A percentile compares a stretch with the other conserved stretches of the same genome.
phyloP scores from a whole-genome alignment of 2,797 vertebrate genomes.

The Meriones psammophilus region DNA sequence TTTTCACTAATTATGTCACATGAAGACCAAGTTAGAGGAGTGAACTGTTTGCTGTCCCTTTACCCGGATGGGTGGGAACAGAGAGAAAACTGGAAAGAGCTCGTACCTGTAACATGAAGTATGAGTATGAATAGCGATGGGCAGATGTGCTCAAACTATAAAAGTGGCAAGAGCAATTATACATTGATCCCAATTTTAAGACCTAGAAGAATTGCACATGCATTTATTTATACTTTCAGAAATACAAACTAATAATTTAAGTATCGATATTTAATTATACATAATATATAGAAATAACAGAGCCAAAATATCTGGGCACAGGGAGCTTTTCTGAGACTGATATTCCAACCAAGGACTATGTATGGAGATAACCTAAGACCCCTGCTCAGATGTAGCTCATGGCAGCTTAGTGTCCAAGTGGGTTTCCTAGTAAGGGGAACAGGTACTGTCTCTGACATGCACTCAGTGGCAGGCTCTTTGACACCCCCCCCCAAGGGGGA shows the following conservation, averaged over 20 bases:
- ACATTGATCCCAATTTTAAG: conserved; percentile 52
- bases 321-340: too few relatives aligned
- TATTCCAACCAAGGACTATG: too few relatives aligned
- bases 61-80: background rate
- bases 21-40: background rate
- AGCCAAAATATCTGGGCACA: too few relatives aligned
- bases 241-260: conserved; percentile 40
- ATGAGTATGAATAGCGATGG: background rate
- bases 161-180: conserved; percentile 19
- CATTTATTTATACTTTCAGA: background rate
- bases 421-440: too few relatives aligned
- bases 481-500: too few relatives aligned
- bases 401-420: too few relatives aligned
- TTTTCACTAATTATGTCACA: background rate
- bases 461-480: too few relatives aligned
- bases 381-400: too few relatives aligned
- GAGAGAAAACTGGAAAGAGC: background rate
- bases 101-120: background rate
- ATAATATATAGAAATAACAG: background rate
- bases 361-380: too few relatives aligned
- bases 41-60: background rate
- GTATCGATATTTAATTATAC: conserved; percentile 15
- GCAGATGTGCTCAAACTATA: background rate
- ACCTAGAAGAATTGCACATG: background rate
- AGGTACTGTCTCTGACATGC: too few relatives aligned